Evolutionary conservation across 2,888 invertebrate species (phyloP), one percentile per base, ranked within the genome.

Genomic region (Cyclophora albipunctata): DNA sequence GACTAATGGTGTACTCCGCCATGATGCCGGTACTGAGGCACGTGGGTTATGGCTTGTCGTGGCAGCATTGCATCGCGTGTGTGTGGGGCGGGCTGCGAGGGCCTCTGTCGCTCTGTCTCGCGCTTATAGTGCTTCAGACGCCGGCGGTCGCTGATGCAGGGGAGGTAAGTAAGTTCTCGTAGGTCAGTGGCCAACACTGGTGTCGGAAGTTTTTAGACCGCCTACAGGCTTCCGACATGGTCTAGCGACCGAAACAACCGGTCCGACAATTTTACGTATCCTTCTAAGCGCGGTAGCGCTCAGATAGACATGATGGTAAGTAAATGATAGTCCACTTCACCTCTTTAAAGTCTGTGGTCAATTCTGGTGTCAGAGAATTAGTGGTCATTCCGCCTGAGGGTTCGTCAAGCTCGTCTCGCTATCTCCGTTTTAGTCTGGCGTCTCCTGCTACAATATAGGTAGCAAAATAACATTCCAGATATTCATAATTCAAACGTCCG

Each of bases 41-140:
- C 7, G 73, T 91, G 2, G 91, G 91, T 0, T 91, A 91, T 59
- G 91, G 91, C 0, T 78, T 92, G 69, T 77, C 86, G 0, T 91
- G 91, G 91, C 84, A 89, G 57, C 88, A 90, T 51, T 87, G 86
- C 52, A 70, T 90, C 60, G 90, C 92, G 3, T 88, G 91, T 62
- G 90, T 90, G 3, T 92, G 92, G 92, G 91, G 92, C 20, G 92
- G 92, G 0, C 69, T 92, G 1, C 72, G 91, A 34, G 92, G 92
- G 0, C 91, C 92, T 0, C 78, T 92, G 4, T 90, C 91, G 0
- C 71, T 92, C 7, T 90, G 91, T 47, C 72, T 92, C 43, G 90
- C 91, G 0, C 71, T 92, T 7, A 84, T 90, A 42, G 89, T 91
- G 6, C 71, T 87, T 6, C 80, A 89, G 55, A 85, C 89, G 2